A percentile compares a stretch with the other conserved stretches of the same genome.
Conservation (phyloP, 2,797 vertebrate genomes). For the Syndactyla subalaris region DNA sequence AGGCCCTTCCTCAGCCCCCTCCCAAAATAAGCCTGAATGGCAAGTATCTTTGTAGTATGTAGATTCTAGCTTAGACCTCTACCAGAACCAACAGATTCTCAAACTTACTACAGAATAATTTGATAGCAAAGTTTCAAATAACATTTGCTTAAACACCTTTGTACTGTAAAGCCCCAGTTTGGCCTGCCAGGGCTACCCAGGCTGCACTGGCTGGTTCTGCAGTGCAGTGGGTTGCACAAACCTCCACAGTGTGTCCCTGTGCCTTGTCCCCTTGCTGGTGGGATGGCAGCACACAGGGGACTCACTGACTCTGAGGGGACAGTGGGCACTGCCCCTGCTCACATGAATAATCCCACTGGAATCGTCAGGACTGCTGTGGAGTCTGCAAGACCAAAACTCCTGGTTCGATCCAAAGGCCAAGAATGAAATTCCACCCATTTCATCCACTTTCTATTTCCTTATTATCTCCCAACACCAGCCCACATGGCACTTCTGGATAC, state of each 20-base stretch:
- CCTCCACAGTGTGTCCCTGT: not conserved
- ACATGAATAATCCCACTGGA: not conserved
- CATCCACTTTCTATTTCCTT: not conserved
- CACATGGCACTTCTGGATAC: not conserved
- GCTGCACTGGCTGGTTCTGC: not conserved
- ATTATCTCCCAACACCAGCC: fast-evolving
- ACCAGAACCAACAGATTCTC: not conserved
- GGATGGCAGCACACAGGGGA: not conserved
- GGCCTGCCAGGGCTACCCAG: not conserved
- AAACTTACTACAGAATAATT: not conserved
- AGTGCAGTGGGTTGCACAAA: not conserved
- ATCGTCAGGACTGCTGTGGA: not conserved
- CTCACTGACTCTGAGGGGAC: not conserved
- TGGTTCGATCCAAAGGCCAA: not conserved
- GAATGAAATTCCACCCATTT: not conserved
- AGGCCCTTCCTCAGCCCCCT: not conserved
- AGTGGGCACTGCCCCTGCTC: not conserved
- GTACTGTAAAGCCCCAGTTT: not conserved
- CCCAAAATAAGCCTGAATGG: slow-evolving; percentile 24
- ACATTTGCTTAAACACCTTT: not conserved
- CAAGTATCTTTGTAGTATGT: not conserved
- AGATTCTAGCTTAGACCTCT: not conserved
- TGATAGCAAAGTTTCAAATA: not conserved
- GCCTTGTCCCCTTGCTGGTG: not conserved
- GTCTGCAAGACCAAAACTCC: not conserved